Evolutionary conservation across 2,888 invertebrate species (phyloP), one percentile per base, ranked within the genome.

Genomic region (Hypolimnas misippus): DNA sequence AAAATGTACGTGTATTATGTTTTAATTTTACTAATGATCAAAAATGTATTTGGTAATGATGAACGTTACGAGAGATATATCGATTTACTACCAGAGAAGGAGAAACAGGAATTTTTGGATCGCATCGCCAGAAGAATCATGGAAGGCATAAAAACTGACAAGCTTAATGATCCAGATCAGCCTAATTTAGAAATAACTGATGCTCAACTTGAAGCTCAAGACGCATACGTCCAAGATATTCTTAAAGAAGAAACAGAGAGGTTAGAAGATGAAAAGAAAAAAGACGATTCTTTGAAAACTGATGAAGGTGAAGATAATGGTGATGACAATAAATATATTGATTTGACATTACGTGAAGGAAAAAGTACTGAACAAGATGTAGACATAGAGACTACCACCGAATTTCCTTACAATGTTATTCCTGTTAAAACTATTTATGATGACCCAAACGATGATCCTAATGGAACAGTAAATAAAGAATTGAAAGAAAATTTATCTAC

Each of bases 71-170:
- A 83, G 3, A 84, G 82, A 66, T 89, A 83, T 53, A 83, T 89
- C 54, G 84, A 89, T 71, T 70, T 83, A 29, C 70, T 91, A 14
- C 83, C 87, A 0, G 85, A 85, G 35, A 72, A 77, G 25, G 84
- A 87, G 46, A 90, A 89, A 66, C 73, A 79, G 21, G 79, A 79
- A 0, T 86, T 90, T 44, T 65, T 89, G 50, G 79, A 87, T 31
- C 79, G 71, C 19, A 79, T 90, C 10, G 86, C 87, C 0, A 81
- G 84, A 69, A 76, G 89, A 50, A 84, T 90, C 66, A 60, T 82
- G 10, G 73, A 79, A 51, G 83, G 82, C 60, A 79, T 86, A 0
- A 71, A 79, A 29, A 70, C 70, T 19, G 75, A 74, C 12, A 38
- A n/a, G n/a, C 33, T 33, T 40, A 73, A 74, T 7, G 53, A 62